Percentiles rank a stretch among this genome's conserved stretches.
phyloP scores from a whole-genome alignment of 1,140 invertebrate species.

The Anthonomus grandis region DNA sequence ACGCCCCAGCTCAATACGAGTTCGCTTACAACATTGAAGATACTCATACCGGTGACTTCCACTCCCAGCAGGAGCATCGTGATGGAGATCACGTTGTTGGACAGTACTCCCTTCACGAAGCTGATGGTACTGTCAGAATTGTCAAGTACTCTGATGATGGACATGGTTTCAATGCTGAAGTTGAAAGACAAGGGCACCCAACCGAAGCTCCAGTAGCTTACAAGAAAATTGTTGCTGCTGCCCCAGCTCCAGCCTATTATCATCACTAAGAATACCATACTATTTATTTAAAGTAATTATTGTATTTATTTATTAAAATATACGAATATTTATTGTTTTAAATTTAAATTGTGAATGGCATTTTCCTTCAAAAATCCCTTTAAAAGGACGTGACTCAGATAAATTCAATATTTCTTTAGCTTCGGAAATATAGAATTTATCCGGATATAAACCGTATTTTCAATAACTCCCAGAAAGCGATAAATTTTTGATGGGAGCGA shows the following conservation, averaged over 20 bases:
- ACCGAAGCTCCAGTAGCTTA: constrained; percentile 8
- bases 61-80: constrained; percentile 32
- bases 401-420: no score
- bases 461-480: no score
- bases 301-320: no score
- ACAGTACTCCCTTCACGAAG: constrained; percentile 49
- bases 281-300: no score
- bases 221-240: constrained; percentile 11
- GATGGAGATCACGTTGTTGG: constrained; percentile 30
- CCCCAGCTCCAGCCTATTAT: not conserved
- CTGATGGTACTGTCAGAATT: constrained; percentile 54
- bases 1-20: constrained; percentile 27
- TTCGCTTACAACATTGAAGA: constrained; percentile 41
- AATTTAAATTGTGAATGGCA: no score
- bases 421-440: no score
- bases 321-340: no score
- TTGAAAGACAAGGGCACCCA: constrained; percentile 13
- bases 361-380: no score
- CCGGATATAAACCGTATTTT: no score
- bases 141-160: constrained; percentile 55
- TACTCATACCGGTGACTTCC: constrained; percentile 50
- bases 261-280: no score
- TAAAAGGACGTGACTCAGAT: no score
- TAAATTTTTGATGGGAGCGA: no score
- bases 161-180: constrained; percentile 43